Conservation (phyloP, 2,797 vertebrate species). For the Monodelphis domestica region DNA sequence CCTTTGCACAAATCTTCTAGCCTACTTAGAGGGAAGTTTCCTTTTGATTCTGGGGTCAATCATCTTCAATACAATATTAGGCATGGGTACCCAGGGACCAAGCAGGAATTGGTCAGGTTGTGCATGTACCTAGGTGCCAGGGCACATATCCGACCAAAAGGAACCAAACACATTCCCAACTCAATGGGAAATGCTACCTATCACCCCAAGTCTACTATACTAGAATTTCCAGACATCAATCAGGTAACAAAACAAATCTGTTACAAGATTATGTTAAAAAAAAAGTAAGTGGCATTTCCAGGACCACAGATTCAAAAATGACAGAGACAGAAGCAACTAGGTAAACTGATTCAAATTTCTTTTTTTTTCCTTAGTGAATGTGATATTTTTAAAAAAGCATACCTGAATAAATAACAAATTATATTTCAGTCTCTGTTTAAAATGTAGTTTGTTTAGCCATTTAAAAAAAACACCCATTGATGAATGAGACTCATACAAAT, state of each 20-base stretch:
- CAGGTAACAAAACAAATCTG: not conserved
- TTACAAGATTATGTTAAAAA: not conserved
- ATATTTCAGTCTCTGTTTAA: conserved; percentile 17
- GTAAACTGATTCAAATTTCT: conserved; percentile 43
- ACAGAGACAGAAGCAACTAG: conserved; percentile 37
- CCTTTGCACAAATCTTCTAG: not conserved
- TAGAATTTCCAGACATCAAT: no score
- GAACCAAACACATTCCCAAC: not conserved
- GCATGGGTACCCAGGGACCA: not conserved
- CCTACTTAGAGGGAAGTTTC: not conserved
- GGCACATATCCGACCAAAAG: not conserved
- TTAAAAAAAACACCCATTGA: conserved; percentile 10
- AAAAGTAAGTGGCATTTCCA: not conserved
- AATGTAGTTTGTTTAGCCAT: conserved; percentile 41
- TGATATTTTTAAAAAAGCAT: conserved; percentile 35
- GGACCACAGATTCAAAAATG: not conserved
- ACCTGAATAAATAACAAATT: conserved; percentile 27
- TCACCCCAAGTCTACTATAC: no score
- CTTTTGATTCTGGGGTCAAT: not conserved
- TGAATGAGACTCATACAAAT: not conserved
- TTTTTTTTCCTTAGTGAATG: conserved; percentile 31
- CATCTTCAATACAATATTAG: not conserved
- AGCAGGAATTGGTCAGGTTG: not conserved
- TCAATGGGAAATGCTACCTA: not conserved
- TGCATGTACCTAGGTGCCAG: not conserved